Evolutionary conservation across 2,888 invertebrate species (phyloP).

Genomic region (Argyresthia goedartella): DNA sequence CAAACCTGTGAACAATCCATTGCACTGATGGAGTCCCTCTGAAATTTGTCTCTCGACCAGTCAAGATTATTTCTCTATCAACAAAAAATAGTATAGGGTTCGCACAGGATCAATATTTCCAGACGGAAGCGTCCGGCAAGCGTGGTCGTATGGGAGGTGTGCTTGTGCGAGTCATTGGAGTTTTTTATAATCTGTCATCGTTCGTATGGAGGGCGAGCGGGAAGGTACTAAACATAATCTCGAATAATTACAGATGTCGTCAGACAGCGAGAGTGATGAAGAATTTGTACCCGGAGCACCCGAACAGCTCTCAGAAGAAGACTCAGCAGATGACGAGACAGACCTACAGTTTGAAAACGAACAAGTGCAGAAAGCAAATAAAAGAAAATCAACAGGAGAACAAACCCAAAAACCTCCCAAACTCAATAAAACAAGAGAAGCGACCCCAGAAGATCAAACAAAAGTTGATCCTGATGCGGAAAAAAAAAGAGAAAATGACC

Average conservation of each 20-base stretch:
- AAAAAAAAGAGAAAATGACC: slow-evolving; percentile 79
- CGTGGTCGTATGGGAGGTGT: too few species aligned
- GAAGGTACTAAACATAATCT: not conserved
- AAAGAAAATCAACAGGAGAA: slow-evolving; percentile 31
- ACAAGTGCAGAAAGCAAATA: slow-evolving; percentile 37
- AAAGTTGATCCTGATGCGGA: slow-evolving; percentile 69
- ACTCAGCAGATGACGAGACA: slow-evolving; percentile 75
- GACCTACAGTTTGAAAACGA: slow-evolving; percentile 67
- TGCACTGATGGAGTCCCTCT: too few species aligned
- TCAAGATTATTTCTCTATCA: too few species aligned
- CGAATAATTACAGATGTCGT: slow-evolving; percentile 49
- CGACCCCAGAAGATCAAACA: slow-evolving; percentile 21
- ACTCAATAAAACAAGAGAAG: slow-evolving; percentile 23
- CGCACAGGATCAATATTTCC: too few species aligned
- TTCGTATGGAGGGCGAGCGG: too few species aligned
- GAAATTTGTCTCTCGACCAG: too few species aligned
- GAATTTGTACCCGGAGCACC: slow-evolving; percentile 80
- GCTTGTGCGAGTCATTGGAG: too few species aligned
- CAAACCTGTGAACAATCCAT: too few species aligned
- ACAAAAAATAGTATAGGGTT: too few species aligned
- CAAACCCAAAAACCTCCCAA: slow-evolving; percentile 25
- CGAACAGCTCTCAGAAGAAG: slow-evolving; percentile 76
- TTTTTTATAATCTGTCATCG: too few species aligned
- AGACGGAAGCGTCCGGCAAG: too few species aligned
- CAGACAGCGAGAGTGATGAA: slow-evolving; percentile 84